These are phyloP conservation scores for Chaunax sp. DNA, from an alignment of 2,797 vertebrate species.

Conservation along the genomic window DNA sequence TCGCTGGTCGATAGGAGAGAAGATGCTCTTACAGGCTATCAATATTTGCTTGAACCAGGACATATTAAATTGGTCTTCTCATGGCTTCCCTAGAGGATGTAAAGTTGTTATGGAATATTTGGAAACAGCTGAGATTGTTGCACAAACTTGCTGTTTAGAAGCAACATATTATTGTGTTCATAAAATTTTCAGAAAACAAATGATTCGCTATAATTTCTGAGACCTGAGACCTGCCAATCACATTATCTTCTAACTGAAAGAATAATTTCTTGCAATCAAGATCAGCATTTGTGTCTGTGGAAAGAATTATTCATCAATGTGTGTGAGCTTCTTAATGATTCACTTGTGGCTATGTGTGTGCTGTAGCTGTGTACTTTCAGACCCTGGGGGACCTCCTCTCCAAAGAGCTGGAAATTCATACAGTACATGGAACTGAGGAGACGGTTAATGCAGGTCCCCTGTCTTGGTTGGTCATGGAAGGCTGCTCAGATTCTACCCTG, in stretches of 20 bases:
- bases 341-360: conserved; percentile 4
- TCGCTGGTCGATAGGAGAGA: conserved; percentile 40
- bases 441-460: conserved; percentile 69
- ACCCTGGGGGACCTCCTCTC: conserved; percentile 41
- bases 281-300: not conserved
- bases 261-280: conserved; percentile 16
- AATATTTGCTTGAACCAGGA: conserved; percentile 68
- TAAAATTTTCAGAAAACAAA: conserved; percentile 23
- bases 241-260: conserved; percentile 15
- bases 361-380: conserved; percentile 29
- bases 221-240: conserved; percentile 38
- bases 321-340: conserved; percentile 15
- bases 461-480: conserved; percentile 77
- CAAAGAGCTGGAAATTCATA: conserved; percentile 43
- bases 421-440: conserved; percentile 56
- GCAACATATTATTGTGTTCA: conserved; percentile 24
- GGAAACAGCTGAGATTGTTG: conserved; percentile 58
- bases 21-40: conserved; percentile 60
- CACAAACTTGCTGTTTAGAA: conserved; percentile 43
- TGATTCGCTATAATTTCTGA: conserved; percentile 32
- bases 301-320: conserved; percentile 19
- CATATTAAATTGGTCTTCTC: conserved; percentile 65
- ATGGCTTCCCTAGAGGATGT: conserved; percentile 39
- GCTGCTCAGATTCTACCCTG: conserved; percentile 72
- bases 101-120: conserved; percentile 59